A percentile compares a stretch with the other conserved stretches of the same genome.
These are phyloP conservation scores for Hydropsyche betteni DNA, from an alignment of 2,888 invertebrate genomes.

Conservation along the genomic window DNA sequence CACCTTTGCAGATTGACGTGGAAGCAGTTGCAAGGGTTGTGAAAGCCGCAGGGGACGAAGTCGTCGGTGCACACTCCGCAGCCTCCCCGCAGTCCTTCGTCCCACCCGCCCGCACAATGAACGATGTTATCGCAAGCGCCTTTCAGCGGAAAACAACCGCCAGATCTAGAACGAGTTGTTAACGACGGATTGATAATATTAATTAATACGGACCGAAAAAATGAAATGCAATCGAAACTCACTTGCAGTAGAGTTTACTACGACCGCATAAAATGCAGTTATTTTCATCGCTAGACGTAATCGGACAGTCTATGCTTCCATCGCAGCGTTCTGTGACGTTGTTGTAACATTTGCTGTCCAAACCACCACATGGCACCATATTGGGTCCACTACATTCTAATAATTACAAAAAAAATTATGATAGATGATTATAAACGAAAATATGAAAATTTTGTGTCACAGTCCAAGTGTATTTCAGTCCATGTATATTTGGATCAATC, in stretches of 20 bases:
- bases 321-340: slow-evolving; percentile 46
- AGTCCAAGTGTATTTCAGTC: background rate
- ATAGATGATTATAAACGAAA: too few relatives aligned
- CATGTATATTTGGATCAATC: too few relatives aligned
- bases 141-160: slow-evolving; percentile 45
- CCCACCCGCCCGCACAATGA: slow-evolving; percentile 48
- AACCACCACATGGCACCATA: slow-evolving; percentile 48
- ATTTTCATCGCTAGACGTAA: slow-evolving; percentile 43
- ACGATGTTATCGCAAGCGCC: slow-evolving; percentile 45
- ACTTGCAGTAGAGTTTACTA: slow-evolving; percentile 49
- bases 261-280: slow-evolving; percentile 47
- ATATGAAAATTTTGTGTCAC: slow-evolving; percentile 1
- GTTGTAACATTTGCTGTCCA: slow-evolving; percentile 46
- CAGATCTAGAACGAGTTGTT: slow-evolving; percentile 36
- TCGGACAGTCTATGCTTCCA: slow-evolving; percentile 44
- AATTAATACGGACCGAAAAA: background rate
- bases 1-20: slow-evolving; percentile 44
- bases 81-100: slow-evolving; percentile 44
- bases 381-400: slow-evolving; percentile 47
- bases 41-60: slow-evolving; percentile 44
- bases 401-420: background rate
- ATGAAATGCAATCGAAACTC: background rate
- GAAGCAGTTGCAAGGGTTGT: slow-evolving; percentile 46
- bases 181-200: background rate
- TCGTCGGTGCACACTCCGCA: slow-evolving; percentile 44